A percentile compares a stretch with the other conserved stretches of the same genome.
These are phyloP conservation scores for Physeter macrocephalus DNA, from an alignment of 2,113 vertebrate species.

Conservation along the genomic window DNA sequence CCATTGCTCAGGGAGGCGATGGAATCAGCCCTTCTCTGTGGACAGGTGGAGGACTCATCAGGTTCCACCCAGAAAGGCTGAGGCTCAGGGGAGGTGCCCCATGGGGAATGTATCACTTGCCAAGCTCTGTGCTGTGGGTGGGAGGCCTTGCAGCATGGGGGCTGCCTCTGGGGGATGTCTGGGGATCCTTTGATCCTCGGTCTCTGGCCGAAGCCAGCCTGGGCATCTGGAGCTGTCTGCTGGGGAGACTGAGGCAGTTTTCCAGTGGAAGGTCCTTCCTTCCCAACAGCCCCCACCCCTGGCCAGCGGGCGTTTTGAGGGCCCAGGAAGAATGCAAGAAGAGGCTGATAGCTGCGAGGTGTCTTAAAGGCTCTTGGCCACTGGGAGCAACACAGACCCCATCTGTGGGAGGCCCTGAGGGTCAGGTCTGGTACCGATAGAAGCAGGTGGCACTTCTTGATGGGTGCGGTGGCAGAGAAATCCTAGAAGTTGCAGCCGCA, in stretches of 20 bases:
- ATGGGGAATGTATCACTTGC: background rate
- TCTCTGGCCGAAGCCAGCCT: background rate
- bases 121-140: background rate
- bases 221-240: background rate
- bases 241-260: background rate
- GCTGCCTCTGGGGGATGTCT: background rate
- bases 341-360: background rate
- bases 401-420: background rate
- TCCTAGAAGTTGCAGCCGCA: conserved; percentile 49
- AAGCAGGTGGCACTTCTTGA: conserved; percentile 51
- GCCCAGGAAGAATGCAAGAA: background rate
- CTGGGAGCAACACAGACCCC: background rate
- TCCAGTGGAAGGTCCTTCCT: background rate
- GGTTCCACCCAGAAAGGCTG: background rate
- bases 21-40: background rate
- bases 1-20: background rate
- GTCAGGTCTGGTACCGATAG: conserved; percentile 4
- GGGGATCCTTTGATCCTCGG: background rate
- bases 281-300: background rate
- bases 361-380: background rate
- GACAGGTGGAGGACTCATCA: background rate
- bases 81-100: background rate
- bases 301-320: background rate
- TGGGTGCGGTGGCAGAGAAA: conserved; percentile 41
- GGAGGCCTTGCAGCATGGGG: background rate